phyloP scores from a whole-genome alignment of 2,888 invertebrate genomes.

The Isotomurus palustris region DNA sequence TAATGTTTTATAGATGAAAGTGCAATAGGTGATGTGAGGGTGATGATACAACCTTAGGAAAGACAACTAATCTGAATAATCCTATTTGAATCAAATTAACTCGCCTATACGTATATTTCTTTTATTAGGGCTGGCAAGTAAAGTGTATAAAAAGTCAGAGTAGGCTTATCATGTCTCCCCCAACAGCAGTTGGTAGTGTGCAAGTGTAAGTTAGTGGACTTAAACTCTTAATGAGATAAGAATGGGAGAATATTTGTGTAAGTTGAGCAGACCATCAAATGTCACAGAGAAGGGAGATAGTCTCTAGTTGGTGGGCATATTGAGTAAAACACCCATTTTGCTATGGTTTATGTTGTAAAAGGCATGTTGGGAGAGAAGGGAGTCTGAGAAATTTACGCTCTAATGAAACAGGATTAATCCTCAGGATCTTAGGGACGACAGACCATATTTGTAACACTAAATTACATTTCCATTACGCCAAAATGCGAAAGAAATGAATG shows the following conservation, averaged over 20 bases:
- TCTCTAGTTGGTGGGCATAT: too few species aligned
- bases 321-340: too few species aligned
- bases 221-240: too few species aligned
- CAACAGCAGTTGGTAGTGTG: not conserved
- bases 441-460: conserved; percentile 5
- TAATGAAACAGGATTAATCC: not conserved
- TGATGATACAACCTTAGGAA: not conserved
- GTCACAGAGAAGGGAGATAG: too few species aligned
- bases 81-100: conserved; percentile 4
- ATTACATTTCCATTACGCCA: not conserved
- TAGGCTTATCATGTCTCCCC: too few species aligned
- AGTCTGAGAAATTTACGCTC: not conserved
- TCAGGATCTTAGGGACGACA: not conserved
- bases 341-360: too few species aligned
- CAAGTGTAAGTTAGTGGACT: too few species aligned
- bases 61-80: conserved; percentile 7
- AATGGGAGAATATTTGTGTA: too few species aligned
- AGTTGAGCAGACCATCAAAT: too few species aligned
- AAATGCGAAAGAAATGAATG: not conserved
- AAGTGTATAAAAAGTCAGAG: not conserved
- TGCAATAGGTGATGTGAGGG: not conserved
- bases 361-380: too few species aligned
- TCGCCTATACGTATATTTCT: too few species aligned
- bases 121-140: not conserved
- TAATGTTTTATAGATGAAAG: not conserved